Conservation (phyloP, 1,140 invertebrate genomes). For the Papilio polytes region DNA sequence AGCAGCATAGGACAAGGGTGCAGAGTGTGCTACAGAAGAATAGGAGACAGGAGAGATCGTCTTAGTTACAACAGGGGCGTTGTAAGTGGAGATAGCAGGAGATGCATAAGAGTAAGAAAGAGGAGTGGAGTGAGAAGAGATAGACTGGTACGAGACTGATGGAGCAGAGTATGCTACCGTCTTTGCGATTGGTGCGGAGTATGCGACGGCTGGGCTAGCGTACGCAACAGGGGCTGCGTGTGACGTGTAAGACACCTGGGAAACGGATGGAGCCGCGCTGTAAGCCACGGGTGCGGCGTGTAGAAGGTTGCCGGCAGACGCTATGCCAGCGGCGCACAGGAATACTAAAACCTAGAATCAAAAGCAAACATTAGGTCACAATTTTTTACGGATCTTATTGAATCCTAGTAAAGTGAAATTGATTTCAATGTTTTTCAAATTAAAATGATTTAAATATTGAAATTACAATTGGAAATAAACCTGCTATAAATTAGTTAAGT, state of each 20-base stretch:
- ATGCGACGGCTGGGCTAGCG: constrained; percentile 47
- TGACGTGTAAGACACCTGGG: constrained; percentile 60
- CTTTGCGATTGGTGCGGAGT: constrained; percentile 48
- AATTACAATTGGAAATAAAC: too few species aligned
- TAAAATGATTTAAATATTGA: neutral
- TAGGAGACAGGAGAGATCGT: constrained; percentile 53
- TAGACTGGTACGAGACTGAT: constrained; percentile 41
- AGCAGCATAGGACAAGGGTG: constrained; percentile 48
- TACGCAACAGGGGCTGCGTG: constrained; percentile 53
- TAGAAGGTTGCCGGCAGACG: constrained; percentile 31
- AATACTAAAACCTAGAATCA: constrained; percentile 22
- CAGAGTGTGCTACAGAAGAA: constrained; percentile 49
- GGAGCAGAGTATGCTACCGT: constrained; percentile 37
- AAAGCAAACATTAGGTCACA: neutral
- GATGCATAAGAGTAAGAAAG: constrained; percentile 48
- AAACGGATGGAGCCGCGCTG: constrained; percentile 53
- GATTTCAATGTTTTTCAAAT: neutral
- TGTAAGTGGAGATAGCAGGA: constrained; percentile 45
- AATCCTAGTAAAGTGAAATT: neutral
- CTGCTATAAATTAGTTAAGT: too few species aligned
- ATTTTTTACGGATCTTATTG: neutral
- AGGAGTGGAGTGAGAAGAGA: constrained; percentile 31
- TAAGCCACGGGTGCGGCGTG: constrained; percentile 48
- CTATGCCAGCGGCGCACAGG: constrained; percentile 37
- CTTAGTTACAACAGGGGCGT: constrained; percentile 49